Base-by-base conservation (phyloP, 1,140 invertebrate species). In the Diorhabda sublineata region DNA sequence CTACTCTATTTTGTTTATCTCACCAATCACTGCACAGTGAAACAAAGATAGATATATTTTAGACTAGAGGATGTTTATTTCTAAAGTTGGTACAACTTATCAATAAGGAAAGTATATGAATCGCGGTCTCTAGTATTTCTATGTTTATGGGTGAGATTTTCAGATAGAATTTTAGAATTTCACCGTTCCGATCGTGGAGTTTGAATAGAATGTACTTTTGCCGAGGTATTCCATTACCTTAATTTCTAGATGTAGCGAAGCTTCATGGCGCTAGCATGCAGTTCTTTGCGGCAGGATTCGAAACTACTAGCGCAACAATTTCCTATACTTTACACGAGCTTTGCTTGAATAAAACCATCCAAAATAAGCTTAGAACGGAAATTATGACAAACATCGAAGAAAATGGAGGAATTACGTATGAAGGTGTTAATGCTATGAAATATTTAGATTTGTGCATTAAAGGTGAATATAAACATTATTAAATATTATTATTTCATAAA, bases 301-400 rank as follows among this genome's bases (percentile, higher is more conserved):
- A 90, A 75, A 89, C 88, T 0, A 73, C 71, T 0, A 88, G 90
- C 0, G 87, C 87, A 5, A 85, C 88, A 0, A 86, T 94, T 65
- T 80, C 86, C 0, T 90, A 88, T 74, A 82, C 85, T 7, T 75
- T 91, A 0, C 87, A 90, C 73, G 87, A 90, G 74, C 76, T 95
- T 58, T 87, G 90, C 2, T 80, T 86, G 0, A 45, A 73, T 5
- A 77, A 74, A 3, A 45, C 69, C 4, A 74, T 87, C 5, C 89
- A 78, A 67, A 44, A 85, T 6, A 84, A 81, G 61, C 71, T 90
- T 2, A 77, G 83, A 47, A 58, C 80, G n/a, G 70, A 76, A 57
- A 75, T 76, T 78, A 3, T 71, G 79, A 58, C 66, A 74, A 9
- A 73, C 56, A 68, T 70, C 3, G 41, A 76, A 63, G 69, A 81